Conservation (phyloP, 2,797 vertebrate species). For the Harpia harpyja region DNA sequence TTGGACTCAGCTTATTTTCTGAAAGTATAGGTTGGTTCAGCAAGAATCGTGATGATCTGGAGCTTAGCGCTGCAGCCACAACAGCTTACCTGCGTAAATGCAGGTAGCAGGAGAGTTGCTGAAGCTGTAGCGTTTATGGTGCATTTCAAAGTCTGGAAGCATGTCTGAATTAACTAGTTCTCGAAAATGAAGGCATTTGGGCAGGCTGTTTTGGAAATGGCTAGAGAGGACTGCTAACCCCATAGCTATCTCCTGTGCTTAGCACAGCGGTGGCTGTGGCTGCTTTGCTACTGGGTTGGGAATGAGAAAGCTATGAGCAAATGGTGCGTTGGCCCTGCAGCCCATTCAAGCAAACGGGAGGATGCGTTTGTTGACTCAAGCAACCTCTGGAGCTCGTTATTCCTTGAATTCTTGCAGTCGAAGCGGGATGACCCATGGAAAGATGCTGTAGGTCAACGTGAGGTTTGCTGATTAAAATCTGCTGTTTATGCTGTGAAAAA, state of each 20-base stretch:
- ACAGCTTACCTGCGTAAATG: background rate
- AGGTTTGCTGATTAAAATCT: background rate
- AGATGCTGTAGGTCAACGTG: background rate
- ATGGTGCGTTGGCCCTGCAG: accelerated
- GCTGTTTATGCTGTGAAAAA: background rate
- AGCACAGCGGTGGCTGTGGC: background rate
- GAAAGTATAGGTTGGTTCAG: background rate
- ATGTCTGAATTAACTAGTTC: background rate
- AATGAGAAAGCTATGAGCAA: background rate
- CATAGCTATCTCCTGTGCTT: background rate
- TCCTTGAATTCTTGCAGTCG: background rate
- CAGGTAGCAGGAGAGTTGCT: background rate
- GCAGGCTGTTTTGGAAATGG: background rate
- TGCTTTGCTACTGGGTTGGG: background rate
- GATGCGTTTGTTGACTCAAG: background rate
- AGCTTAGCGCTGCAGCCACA: background rate
- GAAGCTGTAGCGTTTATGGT: background rate
- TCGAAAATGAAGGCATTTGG: background rate
- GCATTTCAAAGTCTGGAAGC: background rate
- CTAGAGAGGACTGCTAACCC: background rate
- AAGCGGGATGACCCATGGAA: background rate
- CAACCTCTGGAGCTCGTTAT: background rate
- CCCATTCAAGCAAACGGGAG: background rate
- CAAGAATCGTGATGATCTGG: background rate
- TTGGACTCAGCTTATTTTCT: background rate